These are phyloP conservation scores for Hemibagrus guttatus DNA, from an alignment of 2,797 vertebrate genomes.

Conservation along the genomic window DNA sequence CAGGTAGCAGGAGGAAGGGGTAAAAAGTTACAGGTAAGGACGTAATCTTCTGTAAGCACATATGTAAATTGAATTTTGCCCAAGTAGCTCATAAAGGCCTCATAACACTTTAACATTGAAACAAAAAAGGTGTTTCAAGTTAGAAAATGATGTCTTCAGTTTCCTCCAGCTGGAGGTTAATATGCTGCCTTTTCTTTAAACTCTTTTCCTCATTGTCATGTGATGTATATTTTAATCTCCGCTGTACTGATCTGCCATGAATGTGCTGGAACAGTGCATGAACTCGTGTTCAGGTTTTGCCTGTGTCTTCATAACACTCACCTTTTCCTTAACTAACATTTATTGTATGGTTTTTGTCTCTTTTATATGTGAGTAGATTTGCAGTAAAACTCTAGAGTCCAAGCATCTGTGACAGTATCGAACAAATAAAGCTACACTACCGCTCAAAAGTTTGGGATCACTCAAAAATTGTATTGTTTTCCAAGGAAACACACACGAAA, in stretches of 20 bases:
- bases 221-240: not conserved
- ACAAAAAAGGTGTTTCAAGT: not conserved
- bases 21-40: not conserved
- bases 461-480: no score
- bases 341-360: not conserved
- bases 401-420: not conserved
- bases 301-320: not conserved
- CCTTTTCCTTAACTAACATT: not conserved
- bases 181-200: not conserved
- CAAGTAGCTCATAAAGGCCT: not conserved
- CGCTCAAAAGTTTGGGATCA: no score
- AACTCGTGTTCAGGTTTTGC: not conserved
- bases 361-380: no score
- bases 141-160: not conserved
- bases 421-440: not conserved
- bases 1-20: not conserved
- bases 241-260: no score
- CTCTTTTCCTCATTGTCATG: not conserved
- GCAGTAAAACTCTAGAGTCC: no score
- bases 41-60: not conserved
- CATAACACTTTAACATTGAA: not conserved
- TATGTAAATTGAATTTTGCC: not conserved
- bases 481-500: no score
- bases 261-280: not conserved
- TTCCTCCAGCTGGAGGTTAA: not conserved